phyloP scores from a whole-genome alignment of 1,140 invertebrate species.

The Cecropterus lyciades region DNA sequence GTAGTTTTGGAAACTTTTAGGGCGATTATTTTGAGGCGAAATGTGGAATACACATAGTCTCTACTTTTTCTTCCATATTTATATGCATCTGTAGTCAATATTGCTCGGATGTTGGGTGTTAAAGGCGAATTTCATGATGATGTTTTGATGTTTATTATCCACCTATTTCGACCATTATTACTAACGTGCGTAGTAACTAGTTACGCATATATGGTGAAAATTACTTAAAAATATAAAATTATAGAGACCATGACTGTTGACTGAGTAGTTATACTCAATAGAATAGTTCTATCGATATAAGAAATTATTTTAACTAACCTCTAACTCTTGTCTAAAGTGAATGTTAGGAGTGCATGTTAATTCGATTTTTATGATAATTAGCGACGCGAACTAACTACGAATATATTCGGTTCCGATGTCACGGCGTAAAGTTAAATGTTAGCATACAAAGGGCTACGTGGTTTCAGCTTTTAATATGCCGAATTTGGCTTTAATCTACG shows the following conservation, averaged over 20 bases:
- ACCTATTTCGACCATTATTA: no score
- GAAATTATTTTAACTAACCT: slow-evolving; percentile 28
- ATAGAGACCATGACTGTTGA: no score
- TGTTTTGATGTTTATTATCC: not conserved
- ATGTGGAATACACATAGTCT: slow-evolving; percentile 20
- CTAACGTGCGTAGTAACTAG: no score
- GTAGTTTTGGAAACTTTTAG: slow-evolving; percentile 79
- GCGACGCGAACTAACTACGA: slow-evolving; percentile 55
- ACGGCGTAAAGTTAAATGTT: slow-evolving; percentile 72
- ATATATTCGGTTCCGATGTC: slow-evolving; percentile 53
- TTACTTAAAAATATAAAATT: no score
- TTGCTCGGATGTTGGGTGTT: not conserved
- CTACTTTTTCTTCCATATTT: not conserved
- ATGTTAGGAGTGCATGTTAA: slow-evolving; percentile 63
- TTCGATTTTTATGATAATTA: slow-evolving; percentile 70
- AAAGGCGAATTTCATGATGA: not conserved
- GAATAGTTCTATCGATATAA: not conserved
- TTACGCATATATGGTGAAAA: no score
- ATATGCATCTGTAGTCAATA: not conserved
- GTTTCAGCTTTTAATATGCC: slow-evolving; percentile 75
- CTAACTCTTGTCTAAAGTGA: slow-evolving; percentile 50
- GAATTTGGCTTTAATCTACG: slow-evolving; percentile 72
- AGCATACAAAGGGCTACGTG: slow-evolving; percentile 74
- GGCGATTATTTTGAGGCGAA: slow-evolving; percentile 50
- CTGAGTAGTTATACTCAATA: no score